Evolutionary conservation across 2,888 invertebrate genomes (phyloP), one percentile per base, ranked within the genome.

Genomic region (Stictocephala bisonia): DNA sequence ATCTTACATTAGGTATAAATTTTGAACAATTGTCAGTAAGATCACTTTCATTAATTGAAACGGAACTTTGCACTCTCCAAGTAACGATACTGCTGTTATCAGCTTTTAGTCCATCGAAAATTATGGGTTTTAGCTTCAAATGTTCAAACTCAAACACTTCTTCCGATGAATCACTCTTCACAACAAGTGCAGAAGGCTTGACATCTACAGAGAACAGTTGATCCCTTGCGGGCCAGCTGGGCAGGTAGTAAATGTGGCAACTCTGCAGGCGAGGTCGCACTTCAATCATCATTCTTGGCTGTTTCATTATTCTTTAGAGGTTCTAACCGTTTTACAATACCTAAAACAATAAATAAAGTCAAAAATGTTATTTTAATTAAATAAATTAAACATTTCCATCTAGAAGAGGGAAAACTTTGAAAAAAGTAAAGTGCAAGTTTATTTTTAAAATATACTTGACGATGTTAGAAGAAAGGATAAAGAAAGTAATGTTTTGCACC

Each of bases 241-340:
- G 15, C 20, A 18, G 20, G 27, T 64, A 64, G 80, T 86, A 88
- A 74, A 89, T 87, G 79, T 89, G 89, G 77, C 89, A 89, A 74
- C 88, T 88, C 71, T 88, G 85, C 77, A 90, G 79, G 22, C 88
- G 83, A 6, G 89, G 87, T 78, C 90, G 85, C 15, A 89, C 82
- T 84, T 90, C 90, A 79, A 89, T 85, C 78, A 89, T 84, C 79
- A 88, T 83, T 82, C 44, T 27, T 26, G 87, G 85, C 68, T 87
- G 85, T 68, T 86, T 78, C 73, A 78, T 75, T 77, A 77, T 79
- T 68, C 77, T 77, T 26, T 76, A 68, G 72, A 70, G 31, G 27
- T 27, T 68, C 20, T 3, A 15, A 15, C 29, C 18, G 71, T 48
- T 74, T 74, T 27, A 75, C 31, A 50, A 75, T 41, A 48, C 71